These are phyloP conservation scores for Oceanites oceanicus DNA, from an alignment of 2,113 vertebrate species.

Conservation along the genomic window DNA sequence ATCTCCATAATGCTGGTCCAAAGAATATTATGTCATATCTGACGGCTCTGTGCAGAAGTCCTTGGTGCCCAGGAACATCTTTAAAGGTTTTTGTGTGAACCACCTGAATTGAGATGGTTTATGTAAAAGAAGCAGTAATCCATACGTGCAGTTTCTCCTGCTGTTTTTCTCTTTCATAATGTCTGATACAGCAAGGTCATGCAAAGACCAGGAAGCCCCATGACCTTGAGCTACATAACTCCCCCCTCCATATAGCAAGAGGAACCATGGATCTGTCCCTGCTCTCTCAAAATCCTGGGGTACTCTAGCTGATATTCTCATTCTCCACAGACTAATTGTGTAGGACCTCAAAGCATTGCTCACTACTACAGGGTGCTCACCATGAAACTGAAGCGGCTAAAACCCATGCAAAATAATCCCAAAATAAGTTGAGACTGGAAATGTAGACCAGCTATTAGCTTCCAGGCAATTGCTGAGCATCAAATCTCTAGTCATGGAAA, in stretches of 20 bases:
- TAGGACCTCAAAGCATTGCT: background rate
- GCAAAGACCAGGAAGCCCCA: background rate
- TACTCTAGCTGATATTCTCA: background rate
- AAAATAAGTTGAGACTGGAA: background rate
- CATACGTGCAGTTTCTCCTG: background rate
- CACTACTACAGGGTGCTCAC: background rate
- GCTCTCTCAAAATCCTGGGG: background rate
- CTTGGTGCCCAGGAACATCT: background rate
- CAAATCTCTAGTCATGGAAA: background rate
- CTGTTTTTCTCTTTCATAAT: background rate
- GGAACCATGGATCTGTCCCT: background rate
- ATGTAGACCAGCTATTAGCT: background rate
- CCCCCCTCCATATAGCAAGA: background rate
- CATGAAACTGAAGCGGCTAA: background rate
- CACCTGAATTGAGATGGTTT: background rate
- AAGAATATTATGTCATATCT: background rate
- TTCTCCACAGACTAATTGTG: background rate
- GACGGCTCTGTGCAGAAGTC: background rate
- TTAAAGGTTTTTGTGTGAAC: background rate
- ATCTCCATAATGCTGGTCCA: background rate
- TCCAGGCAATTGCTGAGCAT: background rate
- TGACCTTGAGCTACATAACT: background rate
- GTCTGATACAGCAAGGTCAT: background rate
- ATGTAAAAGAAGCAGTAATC: background rate
- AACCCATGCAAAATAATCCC: background rate